These are phyloP conservation scores for Lepidurus couesii DNA, from an alignment of 1,140 invertebrate genomes.

Conservation along the genomic window DNA sequence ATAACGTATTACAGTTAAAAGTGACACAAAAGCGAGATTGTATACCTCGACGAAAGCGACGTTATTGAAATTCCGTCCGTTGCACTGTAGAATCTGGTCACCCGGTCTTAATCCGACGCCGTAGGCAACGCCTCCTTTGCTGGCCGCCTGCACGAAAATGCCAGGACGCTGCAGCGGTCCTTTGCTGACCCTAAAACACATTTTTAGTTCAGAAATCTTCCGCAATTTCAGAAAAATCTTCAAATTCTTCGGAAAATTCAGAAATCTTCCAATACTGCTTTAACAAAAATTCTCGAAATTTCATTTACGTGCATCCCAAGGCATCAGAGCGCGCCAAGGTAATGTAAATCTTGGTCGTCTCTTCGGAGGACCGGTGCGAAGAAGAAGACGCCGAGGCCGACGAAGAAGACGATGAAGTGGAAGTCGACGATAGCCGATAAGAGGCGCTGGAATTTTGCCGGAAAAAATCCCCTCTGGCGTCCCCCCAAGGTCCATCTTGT, in stretches of 20 bases:
- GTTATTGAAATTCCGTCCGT: slow-evolving; percentile 69
- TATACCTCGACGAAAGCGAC: slow-evolving; percentile 71
- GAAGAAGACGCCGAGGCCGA: not conserved
- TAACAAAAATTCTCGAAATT: too few relatives aligned
- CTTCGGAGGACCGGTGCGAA: not conserved
- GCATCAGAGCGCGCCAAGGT: not conserved
- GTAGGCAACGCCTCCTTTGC: slow-evolving; percentile 76
- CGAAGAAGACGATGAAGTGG: not conserved
- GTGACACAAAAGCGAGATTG: slow-evolving; percentile 34
- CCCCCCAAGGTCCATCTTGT: not conserved
- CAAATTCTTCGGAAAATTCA: too few relatives aligned
- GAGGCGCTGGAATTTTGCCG: not conserved
- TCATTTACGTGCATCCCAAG: not conserved
- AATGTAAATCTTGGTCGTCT: not conserved
- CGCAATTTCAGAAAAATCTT: too few relatives aligned
- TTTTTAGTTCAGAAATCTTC: slow-evolving; percentile 6
- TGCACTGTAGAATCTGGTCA: slow-evolving; percentile 87
- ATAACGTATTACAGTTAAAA: not conserved
- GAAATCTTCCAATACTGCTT: too few relatives aligned
- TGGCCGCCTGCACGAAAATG: slow-evolving; percentile 85
- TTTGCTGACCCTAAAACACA: slow-evolving; percentile 63
- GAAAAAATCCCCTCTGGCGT: not conserved
- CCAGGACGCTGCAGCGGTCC: slow-evolving; percentile 77
- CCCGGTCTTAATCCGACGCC: slow-evolving; percentile 81
- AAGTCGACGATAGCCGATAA: not conserved